Evolutionary conservation across 2,888 invertebrate genomes (phyloP).

Genomic region (Tuberolachnus salignus): DNA sequence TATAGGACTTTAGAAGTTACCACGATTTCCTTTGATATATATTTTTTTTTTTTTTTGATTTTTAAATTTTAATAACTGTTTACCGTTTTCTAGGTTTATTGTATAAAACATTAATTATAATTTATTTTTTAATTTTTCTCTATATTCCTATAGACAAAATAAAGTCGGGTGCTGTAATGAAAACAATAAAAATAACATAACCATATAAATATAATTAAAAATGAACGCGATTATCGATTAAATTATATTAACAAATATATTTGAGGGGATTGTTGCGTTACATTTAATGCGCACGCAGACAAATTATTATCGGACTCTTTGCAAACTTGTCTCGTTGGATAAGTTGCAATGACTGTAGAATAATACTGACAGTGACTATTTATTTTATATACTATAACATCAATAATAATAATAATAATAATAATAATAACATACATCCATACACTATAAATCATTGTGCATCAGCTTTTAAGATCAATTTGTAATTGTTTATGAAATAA

Average conservation of each 20-base stretch:
- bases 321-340: slow-evolving; percentile 27
- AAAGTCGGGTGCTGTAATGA: too few species aligned
- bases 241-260: too few species aligned
- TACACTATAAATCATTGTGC: slow-evolving; percentile 43
- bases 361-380: slow-evolving; percentile 38
- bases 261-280: neutral
- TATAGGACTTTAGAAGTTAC: too few species aligned
- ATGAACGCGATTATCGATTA: neutral
- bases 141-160: too few species aligned
- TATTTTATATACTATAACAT: neutral
- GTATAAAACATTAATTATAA: too few species aligned
- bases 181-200: neutral
- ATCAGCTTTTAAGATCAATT: slow-evolving; percentile 45
- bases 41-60: too few species aligned
- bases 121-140: too few species aligned
- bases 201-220: slow-evolving; percentile 6
- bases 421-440: too few species aligned
- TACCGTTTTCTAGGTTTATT: too few species aligned
- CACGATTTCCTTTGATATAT: too few species aligned
- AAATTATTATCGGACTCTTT: slow-evolving; percentile 45
- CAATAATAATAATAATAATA: too few species aligned
- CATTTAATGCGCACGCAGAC: neutral
- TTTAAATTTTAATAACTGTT: too few species aligned
- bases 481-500: slow-evolving; percentile 47
- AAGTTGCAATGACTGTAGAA: slow-evolving; percentile 39